phyloP scores from a whole-genome alignment of 2,113 vertebrate genomes.

The cattle (Bos taurus) region ARS-UCD2.0 NC_037328.1:148386501-148387000 shows the following conservation, averaged over 20 bases:
- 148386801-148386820: not conserved
- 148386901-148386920: not conserved
- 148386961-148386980: not conserved
- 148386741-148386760: not conserved
- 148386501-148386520: not conserved
- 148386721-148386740: not conserved
- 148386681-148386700: not conserved
- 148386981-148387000: not conserved
- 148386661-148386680: not conserved
- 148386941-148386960: not conserved
- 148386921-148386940: not conserved
- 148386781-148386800: not conserved
- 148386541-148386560: not conserved
- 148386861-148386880: not conserved
- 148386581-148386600: not conserved
- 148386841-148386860: not conserved
- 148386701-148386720: not conserved
- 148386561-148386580: not conserved
- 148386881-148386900: not conserved
- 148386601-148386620: not conserved
- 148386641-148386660: not conserved
- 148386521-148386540: not conserved
- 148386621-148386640: not conserved
- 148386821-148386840: not conserved
- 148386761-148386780: not conserved